Base-by-base conservation (phyloP, 2,888 invertebrate genomes). In the Eilema griseolum region DNA sequence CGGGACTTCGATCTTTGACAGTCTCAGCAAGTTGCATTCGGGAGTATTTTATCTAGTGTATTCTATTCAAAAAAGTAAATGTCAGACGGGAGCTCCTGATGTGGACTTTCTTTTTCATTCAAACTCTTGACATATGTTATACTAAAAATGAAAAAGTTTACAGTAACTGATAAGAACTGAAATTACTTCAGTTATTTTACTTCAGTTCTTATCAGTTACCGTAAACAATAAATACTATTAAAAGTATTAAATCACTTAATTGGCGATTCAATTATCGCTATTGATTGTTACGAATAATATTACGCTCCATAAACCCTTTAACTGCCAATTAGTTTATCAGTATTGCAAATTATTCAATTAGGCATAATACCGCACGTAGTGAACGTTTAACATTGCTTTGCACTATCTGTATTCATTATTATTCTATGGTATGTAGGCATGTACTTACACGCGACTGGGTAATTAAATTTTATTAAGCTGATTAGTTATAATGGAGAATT, bases 361-460 rank as follows among this genome's bases (percentile, higher is more conserved):
- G 37, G 63, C 28, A 56, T 56, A 52, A 33, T 59, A 59, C 59
- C 20, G 59, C 7, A 10, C n/a, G 33, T 41, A 28, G 52, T 31
- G 28, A 31, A 28, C n/a, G 5, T n/a, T 28, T 56, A 59, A 59
- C 59, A 59, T 59, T 20, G 59, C 59, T 59, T 28, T 26, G 59
- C 12, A 8, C 20, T 59, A 11, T 60, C 65, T 57, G 56, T 57
- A 31, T 24, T 11, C 26, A 46, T 64, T 52, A 37, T 68, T 61
- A 64, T 59, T 76, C 69, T 41, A 16, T 20, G 70, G 70, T 59
- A 75, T 77, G 71, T 52, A 33, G 64, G 71, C 61, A 75, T 77
- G 69, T 57, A 41, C 60, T 59, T 68, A 33, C 72, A 62, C 73
- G 59, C 78, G 78, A 31, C 20, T 8, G 52, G n/a, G 20, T 46